phyloP scores from a whole-genome alignment of 1,140 invertebrate genomes.

The Leguminivora glycinivorella region DNA sequence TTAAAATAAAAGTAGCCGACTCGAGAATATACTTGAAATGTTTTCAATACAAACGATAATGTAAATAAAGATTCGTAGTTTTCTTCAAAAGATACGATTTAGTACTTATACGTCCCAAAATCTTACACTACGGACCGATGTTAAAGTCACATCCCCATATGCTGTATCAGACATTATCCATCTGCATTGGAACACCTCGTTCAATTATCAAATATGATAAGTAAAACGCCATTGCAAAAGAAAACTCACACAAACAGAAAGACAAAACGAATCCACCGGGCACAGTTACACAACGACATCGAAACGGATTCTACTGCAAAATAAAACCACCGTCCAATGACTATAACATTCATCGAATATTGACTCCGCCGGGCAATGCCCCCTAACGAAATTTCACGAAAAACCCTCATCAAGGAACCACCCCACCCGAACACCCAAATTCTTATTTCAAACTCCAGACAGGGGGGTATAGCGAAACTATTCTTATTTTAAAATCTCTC shows the following conservation, averaged over 20 bases:
- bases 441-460: conserved; percentile 77
- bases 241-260: background rate
- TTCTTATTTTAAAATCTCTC: conserved; percentile 79
- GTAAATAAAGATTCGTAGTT: too few relatives aligned
- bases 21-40: too few relatives aligned
- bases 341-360: conserved; percentile 69
- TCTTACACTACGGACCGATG: background rate
- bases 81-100: too few relatives aligned
- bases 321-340: conserved; percentile 58
- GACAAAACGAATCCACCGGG: background rate
- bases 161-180: background rate
- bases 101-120: too few relatives aligned
- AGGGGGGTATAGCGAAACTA: conserved; percentile 74
- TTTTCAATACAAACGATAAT: too few relatives aligned
- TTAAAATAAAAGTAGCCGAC: too few relatives aligned
- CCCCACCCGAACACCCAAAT: conserved; percentile 63
- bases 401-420: conserved; percentile 76
- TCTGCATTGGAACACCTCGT: background rate
- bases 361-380: conserved; percentile 68
- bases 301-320: conserved; percentile 32
- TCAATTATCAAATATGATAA: conserved; percentile 8
- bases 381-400: conserved; percentile 73
- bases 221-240: background rate
- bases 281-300: background rate
- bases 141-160: background rate